Evolutionary conservation across 2,113 vertebrate species (phyloP), one percentile per base, ranked within the genome.

Genomic region (Rynchops niger): DNA sequence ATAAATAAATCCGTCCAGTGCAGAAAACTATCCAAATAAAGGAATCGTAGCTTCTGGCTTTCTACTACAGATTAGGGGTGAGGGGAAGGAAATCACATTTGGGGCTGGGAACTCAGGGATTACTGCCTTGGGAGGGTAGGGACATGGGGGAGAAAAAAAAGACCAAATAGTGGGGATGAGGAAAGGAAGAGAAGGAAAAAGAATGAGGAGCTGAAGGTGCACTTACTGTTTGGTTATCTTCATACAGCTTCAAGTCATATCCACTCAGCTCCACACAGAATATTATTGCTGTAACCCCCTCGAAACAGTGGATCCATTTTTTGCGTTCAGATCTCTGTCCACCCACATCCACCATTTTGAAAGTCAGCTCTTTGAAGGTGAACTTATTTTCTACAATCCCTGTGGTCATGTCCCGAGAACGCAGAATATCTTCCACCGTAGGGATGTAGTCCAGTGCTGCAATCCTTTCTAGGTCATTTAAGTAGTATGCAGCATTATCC

Each of bases 271-370:
- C 99, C 96, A 99, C 99, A 82, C 99, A 99, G 99, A 99, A 99
- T 98, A 99, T 99, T 98, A 99, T 99, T 97, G 99, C 99, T 42
- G 99, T 99, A 94, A 99, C 99, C 18, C 99, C 99, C 97, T 99
- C 99, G 14, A 99, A 99, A 97, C 99, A 99, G 97, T 99, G 99
- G 98, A 99, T 99, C 99, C 99, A 99, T 97, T 99, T 99, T 98
- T 99, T 99, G 94, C 99, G 98, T 97, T 99, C 99, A 1, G 99
- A 99, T 63, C 99, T 98, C 98, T 99, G 99, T 36, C 99, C 99
- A 30, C 99, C 99, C 96, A 99, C 99, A 5, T 99, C 99, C 86
- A 99, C 99, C 99, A 99, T 99, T 98, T 99, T 99, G 98, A 99
- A 99, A 90, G 99, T 99, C 97, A 99, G 99, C 98, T 99, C 99